A percentile compares a stretch with the other conserved stretches of the same genome.
These are phyloP conservation scores for Patella caerulea DNA, from an alignment of 2,888 invertebrate species.

Conservation along the genomic window DNA sequence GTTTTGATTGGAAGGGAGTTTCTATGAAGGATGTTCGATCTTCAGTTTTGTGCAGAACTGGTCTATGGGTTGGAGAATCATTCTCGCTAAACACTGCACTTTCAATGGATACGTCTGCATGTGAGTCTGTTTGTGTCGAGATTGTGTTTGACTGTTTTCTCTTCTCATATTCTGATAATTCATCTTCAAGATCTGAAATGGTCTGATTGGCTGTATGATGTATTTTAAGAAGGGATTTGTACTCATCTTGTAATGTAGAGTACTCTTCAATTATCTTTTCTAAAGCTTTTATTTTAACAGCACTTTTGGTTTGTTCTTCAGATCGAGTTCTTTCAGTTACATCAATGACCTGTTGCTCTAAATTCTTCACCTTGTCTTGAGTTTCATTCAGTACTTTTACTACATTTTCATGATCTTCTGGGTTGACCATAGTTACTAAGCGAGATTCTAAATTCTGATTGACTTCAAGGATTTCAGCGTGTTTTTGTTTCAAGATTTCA, in stretches of 20 bases:
- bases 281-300: background rate
- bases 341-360: background rate
- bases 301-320: background rate
- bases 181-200: background rate
- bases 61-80: background rate
- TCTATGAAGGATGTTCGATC: conserved; percentile 2
- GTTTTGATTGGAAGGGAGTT: background rate
- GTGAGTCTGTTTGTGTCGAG: background rate
- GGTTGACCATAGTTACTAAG: background rate
- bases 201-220: conserved; percentile 2
- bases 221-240: background rate
- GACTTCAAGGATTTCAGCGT: background rate
- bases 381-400: background rate
- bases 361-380: background rate
- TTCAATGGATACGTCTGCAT: background rate
- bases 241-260: background rate
- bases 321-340: background rate
- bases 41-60: background rate
- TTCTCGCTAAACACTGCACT: conserved; percentile 5
- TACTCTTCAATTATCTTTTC: background rate
- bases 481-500: conserved; percentile 6
- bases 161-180: background rate
- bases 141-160: background rate
- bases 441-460: background rate
- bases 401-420: background rate